Percentiles rank a stretch among this genome's conserved stretches.
Evolutionary conservation across 2,888 invertebrate genomes (phyloP).

Genomic region (Chrysolina oricalcia): DNA sequence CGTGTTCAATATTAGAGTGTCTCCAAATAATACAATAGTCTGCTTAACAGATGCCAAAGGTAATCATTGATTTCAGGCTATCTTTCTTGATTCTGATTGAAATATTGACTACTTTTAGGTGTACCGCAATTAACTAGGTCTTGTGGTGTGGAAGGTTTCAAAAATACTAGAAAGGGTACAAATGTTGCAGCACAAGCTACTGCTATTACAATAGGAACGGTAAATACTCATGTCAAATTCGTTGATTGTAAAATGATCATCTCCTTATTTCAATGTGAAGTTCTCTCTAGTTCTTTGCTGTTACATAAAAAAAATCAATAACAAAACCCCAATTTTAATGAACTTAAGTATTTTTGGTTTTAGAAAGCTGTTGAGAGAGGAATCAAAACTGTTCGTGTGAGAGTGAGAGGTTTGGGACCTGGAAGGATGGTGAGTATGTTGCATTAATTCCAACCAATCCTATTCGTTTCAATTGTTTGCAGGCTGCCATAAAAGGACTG

Average conservation of each 20-base stretch:
- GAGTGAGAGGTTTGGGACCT: conserved; percentile 89
- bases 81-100: no score
- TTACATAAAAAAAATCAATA: no score
- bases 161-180: conserved; percentile 95
- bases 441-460: conserved; percentile 29
- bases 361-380: conserved; percentile 85
- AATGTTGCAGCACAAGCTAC: conserved; percentile 97
- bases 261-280: not conserved
- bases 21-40: conserved; percentile 92
- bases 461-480: conserved; percentile 63
- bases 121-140: conserved; percentile 78
- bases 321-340: not conserved
- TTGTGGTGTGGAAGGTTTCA: conserved; percentile 95
- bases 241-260: not conserved
- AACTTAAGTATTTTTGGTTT: conserved; percentile 59
- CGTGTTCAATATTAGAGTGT: conserved; percentile 86
- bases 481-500: conserved; percentile 95
- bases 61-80: conserved; percentile 51
- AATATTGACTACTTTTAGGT: conserved; percentile 66
- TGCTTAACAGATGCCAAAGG: conserved; percentile 83
- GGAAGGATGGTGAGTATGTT: conserved; percentile 84
- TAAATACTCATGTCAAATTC: conserved; percentile 65
- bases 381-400: conserved; percentile 83
- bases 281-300: not conserved
- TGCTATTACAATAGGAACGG: conserved; percentile 85